Evolutionary conservation across 2,888 invertebrate genomes (phyloP), one percentile per base, ranked within the genome.

Genomic region (Lasioglossum lativentre): DNA sequence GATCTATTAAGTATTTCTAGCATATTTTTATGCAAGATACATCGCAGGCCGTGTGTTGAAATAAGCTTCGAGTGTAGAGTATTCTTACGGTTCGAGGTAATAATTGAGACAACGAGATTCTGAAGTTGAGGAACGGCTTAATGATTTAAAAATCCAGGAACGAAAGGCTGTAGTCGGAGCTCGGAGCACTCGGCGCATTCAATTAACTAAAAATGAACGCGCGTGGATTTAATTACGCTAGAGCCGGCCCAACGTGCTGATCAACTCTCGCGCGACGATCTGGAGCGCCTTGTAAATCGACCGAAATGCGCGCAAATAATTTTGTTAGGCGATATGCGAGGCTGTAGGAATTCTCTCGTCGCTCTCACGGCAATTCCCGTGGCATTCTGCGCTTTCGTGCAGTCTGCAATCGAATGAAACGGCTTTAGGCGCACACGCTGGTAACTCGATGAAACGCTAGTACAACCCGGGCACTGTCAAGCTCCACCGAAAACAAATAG

Each of bases 271-370:
- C 12, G n/a, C n/a, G 74, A 16, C 23, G 8, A 19, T 6, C 77
- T 47, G 4, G 10, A 81, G 45, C 45, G 34, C n/a, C 68, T 45
- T 38, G 47, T 40, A 66, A 66, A 73, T 73, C 27, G 34, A 34
- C 34, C 38, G 47, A 23, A 68, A 47, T 74, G n/a, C 27, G 34
- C 4, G 34, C 19, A 19, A 79, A 45, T 79, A 82, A 73, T 74
- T 82, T 79, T 34, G 68, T 82, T 74, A 72, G 19, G 4, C 45
- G 63, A 66, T n/a, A n/a, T 45, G 14, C 40, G n/a, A 16, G 45
- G 47, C 23, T 38, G 23, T 10, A 34, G n/a, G 38, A 52, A 75
- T 10, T 30, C 23, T 38, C 40, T 6, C 75, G 59, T 16, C 34
- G 45, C 34, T 45, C 34, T 68, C 63, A 1, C 34, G 30, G 71